Conservation (phyloP, 2,113 vertebrate species). For the Cinclus cinclus region DNA sequence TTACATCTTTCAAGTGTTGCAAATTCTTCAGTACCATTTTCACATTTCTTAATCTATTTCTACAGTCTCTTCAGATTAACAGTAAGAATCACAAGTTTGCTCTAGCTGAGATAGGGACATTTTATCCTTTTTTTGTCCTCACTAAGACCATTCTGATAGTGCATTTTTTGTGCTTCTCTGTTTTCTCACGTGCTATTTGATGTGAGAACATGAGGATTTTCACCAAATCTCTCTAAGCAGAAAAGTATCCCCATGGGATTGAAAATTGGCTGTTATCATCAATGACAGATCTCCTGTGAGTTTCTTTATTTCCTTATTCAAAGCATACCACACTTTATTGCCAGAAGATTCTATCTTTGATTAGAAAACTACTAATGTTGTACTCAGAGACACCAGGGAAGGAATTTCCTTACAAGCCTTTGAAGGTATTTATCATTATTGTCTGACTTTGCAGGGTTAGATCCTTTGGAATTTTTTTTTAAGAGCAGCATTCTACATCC, state of each 20-base stretch:
- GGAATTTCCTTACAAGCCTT: neutral
- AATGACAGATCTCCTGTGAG: neutral
- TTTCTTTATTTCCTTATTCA: constrained; percentile 3
- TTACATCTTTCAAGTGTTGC: neutral
- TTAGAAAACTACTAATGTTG: neutral
- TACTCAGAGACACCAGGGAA: neutral
- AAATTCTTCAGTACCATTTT: neutral
- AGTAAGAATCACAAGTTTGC: neutral
- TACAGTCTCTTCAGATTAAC: neutral
- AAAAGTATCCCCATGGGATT: neutral
- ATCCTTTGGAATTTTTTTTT: neutral
- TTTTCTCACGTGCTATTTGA: neutral
- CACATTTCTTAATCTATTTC: neutral
- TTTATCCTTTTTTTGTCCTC: neutral
- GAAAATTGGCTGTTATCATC: neutral
- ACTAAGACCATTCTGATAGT: neutral
- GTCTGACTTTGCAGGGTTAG: neutral
- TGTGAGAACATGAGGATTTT: neutral
- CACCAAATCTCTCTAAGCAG: neutral
- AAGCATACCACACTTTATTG: neutral
- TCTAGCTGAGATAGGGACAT: neutral
- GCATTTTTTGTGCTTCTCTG: neutral
- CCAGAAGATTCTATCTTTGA: neutral
- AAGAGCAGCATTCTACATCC: neutral
- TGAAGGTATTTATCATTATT: neutral